These are phyloP conservation scores for Cotesia chilonis DNA, from an alignment of 1,140 invertebrate genomes.

Conservation along the genomic window DNA sequence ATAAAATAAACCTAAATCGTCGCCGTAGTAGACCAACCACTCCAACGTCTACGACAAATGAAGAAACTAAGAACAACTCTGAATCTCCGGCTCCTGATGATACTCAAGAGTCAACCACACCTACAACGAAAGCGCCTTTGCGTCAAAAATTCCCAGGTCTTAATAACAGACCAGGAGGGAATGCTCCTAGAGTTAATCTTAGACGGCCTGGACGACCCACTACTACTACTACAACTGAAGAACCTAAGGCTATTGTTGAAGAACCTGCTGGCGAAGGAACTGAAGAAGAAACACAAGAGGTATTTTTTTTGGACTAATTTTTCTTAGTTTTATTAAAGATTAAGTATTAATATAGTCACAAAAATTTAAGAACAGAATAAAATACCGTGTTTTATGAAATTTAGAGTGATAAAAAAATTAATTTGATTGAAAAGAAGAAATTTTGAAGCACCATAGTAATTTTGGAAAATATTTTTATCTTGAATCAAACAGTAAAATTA, in stretches of 20 bases:
- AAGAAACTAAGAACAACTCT: constrained; percentile 49
- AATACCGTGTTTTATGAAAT: no score
- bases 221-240: constrained; percentile 59
- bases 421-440: no score
- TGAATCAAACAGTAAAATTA: no score
- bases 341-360: no score
- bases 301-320: constrained; percentile 24
- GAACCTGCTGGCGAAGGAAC: constrained; percentile 63
- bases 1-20: constrained; percentile 56
- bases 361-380: no score
- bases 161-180: constrained; percentile 64
- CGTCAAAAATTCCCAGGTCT: constrained; percentile 49
- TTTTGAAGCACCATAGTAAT: no score
- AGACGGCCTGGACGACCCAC: constrained; percentile 63
- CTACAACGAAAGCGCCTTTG: constrained; percentile 39
- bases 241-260: constrained; percentile 55
- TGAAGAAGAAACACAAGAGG: constrained; percentile 63
- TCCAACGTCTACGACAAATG: constrained; percentile 43
- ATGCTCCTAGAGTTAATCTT: constrained; percentile 69
- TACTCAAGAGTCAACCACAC: constrained; percentile 37
- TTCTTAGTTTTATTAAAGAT: no score
- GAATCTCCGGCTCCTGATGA: constrained; percentile 38
- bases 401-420: no score
- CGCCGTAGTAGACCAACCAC: constrained; percentile 57
- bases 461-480: no score